These are phyloP conservation scores for Monochamus alternatus DNA, from an alignment of 2,888 invertebrate genomes.

Conservation along the genomic window DNA sequence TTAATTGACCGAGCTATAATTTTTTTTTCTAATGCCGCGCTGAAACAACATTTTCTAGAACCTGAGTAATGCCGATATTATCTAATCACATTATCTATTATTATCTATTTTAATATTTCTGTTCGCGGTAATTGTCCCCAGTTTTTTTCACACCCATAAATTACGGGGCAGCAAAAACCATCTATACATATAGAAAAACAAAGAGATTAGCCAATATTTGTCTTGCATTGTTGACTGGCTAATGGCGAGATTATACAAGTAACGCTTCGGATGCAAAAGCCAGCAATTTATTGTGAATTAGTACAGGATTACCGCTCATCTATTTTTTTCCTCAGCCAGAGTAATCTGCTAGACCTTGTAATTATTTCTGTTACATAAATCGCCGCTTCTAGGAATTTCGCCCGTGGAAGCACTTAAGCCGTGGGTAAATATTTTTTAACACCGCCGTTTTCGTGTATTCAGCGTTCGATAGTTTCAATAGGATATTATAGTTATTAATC, in stretches of 20 bases:
- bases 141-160: background rate
- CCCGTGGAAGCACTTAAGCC: background rate
- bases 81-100: constrained; percentile 6
- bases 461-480: too few relatives aligned
- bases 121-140: background rate
- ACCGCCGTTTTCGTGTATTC: background rate
- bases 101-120: background rate
- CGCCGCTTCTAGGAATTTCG: constrained; percentile 9
- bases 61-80: background rate
- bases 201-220: constrained; percentile 29
- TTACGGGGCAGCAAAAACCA: constrained; percentile 12
- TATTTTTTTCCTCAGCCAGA: constrained; percentile 18
- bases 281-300: constrained; percentile 31
- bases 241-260: constrained; percentile 25
- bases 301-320: constrained; percentile 24
- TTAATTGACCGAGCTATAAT: too few relatives aligned
- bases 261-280: constrained; percentile 23
- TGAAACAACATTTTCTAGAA: background rate
- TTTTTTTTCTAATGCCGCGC: background rate
- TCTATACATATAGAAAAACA: constrained; percentile 20
- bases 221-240: constrained; percentile 25
- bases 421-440: constrained; percentile 16
- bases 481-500: too few relatives aligned
- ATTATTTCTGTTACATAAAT: constrained; percentile 18
- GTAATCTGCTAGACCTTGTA: constrained; percentile 26